Base-by-base conservation (phyloP, 2,888 invertebrate genomes). In the Hyalella azteca region DNA sequence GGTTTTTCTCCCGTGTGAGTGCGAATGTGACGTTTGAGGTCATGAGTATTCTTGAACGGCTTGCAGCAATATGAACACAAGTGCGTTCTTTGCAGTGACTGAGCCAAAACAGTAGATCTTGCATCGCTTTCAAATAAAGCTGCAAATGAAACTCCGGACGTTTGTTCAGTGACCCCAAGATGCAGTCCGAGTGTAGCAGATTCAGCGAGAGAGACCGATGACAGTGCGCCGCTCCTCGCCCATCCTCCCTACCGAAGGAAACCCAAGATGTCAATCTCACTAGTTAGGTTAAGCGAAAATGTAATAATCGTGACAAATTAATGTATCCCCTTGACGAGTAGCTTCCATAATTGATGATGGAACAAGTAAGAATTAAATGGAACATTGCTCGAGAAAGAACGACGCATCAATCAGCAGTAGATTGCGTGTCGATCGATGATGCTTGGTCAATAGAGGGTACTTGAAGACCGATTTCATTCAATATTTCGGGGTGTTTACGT, bases 1-100 rank as follows among this genome's bases (percentile, higher is more conserved):
- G 81, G 83, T 77, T 83, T 83, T 73, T 81, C 81, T 36, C 79
- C 78, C 36, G 81, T 78, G 41, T 83, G 83, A n/a, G 83, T 83
- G 77, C 81, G 80, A 73, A 81, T 45, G 80, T 83, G 83, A 59
- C 83, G 83, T 29, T 66, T 59, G 13, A 78, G 78, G 45, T 78
- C 78, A 41, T 66, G 60, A 15, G 78, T 60, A 15, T 78, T 59
- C 60, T 36, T 48, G 45, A 78, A 78, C 39, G 78, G 40, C 66
- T 78, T 78, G 29, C 78, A 41, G 36, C 78, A 78, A 29, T 60
- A 66, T 11, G 78, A 15, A 26, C 78, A 78, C 22, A 78, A 22
- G 26, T 78, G 78, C 5, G 66, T 36, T 66, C 36, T 66, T 19
- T n/a, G 66, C 39, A 26, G 26, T 29, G 9, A 26, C 54, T 26